These are phyloP conservation scores for Paracentrotus lividus DNA, from an alignment of 53 echinoderm and acorn worm genomes.

Conservation along the genomic window DNA sequence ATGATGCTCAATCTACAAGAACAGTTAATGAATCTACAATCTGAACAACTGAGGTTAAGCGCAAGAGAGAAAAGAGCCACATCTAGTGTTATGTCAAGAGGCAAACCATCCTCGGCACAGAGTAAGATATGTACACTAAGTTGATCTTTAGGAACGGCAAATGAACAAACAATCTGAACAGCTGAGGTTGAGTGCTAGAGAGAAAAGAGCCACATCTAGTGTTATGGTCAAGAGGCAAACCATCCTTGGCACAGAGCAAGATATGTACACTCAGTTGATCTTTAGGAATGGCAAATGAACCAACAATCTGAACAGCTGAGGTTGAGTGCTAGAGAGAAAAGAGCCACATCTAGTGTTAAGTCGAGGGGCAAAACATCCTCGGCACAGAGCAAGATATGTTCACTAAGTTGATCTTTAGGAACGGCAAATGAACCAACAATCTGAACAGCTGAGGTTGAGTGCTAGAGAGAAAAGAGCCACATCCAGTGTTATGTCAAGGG, in stretches of 20 bases:
- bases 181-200: neutral
- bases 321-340: neutral
- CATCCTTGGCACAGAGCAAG: conserved; percentile 11
- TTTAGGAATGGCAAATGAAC: neutral
- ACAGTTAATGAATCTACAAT: conserved; percentile 89
- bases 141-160: conserved; percentile 54
- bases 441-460: conserved; percentile 85
- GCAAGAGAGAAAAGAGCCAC: conserved; percentile 88
- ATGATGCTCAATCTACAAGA: conserved; percentile 93
- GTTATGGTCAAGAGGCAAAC: neutral
- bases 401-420: conserved; percentile 92
- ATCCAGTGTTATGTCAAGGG: conserved; percentile 47
- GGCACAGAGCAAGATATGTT: too few species aligned
- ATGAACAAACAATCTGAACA: neutral
- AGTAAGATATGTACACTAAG: conserved; percentile 91
- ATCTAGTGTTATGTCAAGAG: conserved; percentile 47
- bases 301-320: neutral
- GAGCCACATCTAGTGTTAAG: neutral
- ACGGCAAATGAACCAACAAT: conserved; percentile 87
- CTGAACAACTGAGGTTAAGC: conserved; percentile 84
- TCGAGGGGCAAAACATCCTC: neutral
- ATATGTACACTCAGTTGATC: conserved; percentile 88
- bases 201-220: conserved; percentile 77
- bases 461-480: conserved; percentile 88
- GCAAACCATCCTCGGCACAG: conserved; percentile 72